These are phyloP conservation scores for Microcebus jonahi DNA, from an alignment of 2,113 vertebrate species.

Conservation along the genomic window DNA sequence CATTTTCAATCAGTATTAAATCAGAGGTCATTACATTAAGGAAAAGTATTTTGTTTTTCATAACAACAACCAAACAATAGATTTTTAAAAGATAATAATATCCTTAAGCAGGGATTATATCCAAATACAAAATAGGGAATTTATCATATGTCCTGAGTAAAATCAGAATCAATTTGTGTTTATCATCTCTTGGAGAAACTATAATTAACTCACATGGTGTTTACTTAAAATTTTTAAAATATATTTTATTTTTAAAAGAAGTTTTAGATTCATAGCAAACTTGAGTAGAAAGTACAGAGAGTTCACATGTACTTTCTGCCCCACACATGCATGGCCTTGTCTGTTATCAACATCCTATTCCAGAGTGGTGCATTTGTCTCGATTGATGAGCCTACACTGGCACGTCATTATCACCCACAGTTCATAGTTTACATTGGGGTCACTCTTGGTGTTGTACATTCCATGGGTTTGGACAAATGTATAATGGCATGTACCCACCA, in stretches of 20 bases:
- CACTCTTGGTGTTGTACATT: too few relatives aligned
- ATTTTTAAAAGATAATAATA: not conserved
- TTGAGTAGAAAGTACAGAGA: not conserved
- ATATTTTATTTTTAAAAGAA: not conserved
- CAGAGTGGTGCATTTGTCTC: not conserved
- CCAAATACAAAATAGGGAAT: not conserved
- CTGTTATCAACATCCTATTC: rapidly evolving
- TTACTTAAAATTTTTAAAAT: not conserved
- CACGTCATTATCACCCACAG: rapidly evolving
- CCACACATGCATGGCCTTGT: rapidly evolving
- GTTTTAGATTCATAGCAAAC: not conserved
- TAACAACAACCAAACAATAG: not conserved
- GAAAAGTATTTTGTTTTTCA: not conserved
- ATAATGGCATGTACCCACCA: rapidly evolving
- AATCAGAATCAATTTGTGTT: not conserved
- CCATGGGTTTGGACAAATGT: not conserved
- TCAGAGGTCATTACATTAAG: not conserved
- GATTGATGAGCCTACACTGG: rapidly evolving
- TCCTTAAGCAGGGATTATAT: not conserved
- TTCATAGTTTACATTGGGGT: not conserved
- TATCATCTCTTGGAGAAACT: not conserved
- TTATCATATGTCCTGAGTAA: not conserved
- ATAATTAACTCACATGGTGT: not conserved
- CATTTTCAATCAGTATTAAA: not conserved
- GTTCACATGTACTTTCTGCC: not conserved